Base-by-base conservation (phyloP, 2,113 vertebrate species). In the Hassar affinis region DNA sequence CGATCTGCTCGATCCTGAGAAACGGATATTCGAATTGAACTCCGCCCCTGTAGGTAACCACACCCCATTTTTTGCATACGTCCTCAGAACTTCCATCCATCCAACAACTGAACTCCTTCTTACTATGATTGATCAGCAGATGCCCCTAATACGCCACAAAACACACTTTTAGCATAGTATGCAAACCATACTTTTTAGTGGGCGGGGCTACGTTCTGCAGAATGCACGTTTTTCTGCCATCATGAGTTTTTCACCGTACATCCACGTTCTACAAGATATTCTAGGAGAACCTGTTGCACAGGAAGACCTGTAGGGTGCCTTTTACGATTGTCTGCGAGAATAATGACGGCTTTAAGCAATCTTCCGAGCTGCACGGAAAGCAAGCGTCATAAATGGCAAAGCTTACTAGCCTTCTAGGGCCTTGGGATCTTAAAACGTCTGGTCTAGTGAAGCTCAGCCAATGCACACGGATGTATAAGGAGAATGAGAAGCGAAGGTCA, bases 381-480 rank as follows among this genome's bases (percentile, higher is more conserved):
- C 38, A 75, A 30, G 25, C 74, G 78, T 82, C 84, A 83, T 88
- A 79, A 87, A 86, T 89, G 88, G 83, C 80, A 84, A 85, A 68
- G 69, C 57, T 84, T 78, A 33, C 64, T 52, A 83, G 52, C 74
- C 74, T 82, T 74, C 77, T 54, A 62, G 69, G 59, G 69, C 52
- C 81, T 25, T 17, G 5, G 54, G 47, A 51, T 64, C 54, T 38
- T 22, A 42, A 66, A 64, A 71, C 20, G 22, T 6, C 35, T 35
- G 45, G 38, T 54, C 45, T 72, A 80, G 64, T 66, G 59, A 77
- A 72, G n/a, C 45, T 45, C 20, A 75, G 47, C n/a, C 9, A 42
- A 33, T 72, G 62, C 64, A 82, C 62, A 82, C 8, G 68, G 22
- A 42, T 33, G 33, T 78, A 84, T 62, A 80, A 87, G 80, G 86